Percentiles rank a stretch among this genome's conserved stretches.
Evolutionary conservation across 1,140 invertebrate genomes (phyloP).

Genomic region (Brachionus plicatilis): DNA sequence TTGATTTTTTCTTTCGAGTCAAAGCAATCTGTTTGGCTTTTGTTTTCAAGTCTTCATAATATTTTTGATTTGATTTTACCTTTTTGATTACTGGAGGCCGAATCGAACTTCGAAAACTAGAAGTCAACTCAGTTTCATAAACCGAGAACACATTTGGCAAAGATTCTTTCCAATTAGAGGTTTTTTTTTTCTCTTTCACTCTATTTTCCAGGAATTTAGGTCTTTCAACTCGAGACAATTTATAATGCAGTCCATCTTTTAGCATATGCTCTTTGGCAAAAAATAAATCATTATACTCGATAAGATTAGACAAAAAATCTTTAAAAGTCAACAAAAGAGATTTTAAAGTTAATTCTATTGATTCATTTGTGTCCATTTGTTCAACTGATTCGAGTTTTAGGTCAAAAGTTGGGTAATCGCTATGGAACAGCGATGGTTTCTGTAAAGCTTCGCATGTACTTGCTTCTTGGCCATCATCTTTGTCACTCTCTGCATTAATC

Average conservation of each 20-base stretch:
- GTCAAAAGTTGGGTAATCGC: not conserved
- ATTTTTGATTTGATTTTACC: slow-evolving; percentile 8
- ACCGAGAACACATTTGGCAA: not conserved
- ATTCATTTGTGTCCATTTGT: not conserved
- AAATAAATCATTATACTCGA: slow-evolving; percentile 30
- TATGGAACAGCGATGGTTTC: not conserved
- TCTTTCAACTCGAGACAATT: not conserved
- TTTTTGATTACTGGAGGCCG: slow-evolving; percentile 30
- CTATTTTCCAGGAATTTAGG: not conserved
- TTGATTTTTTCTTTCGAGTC: slow-evolving; percentile 18
- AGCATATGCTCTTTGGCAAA: slow-evolving; percentile 36
- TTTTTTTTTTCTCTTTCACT: not conserved
- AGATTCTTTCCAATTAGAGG: not conserved
- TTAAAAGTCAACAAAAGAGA: slow-evolving; percentile 27
- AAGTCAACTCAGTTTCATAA: slow-evolving; percentile 1
- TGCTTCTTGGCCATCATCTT: not conserved
- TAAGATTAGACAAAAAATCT: not conserved
- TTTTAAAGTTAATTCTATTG: not conserved
- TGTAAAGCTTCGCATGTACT: not conserved
- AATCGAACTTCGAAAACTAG: slow-evolving; percentile 20
- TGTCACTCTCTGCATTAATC: not conserved
- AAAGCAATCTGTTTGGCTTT: slow-evolving; percentile 13
- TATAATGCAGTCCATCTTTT: not conserved
- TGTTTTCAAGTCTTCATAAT: not conserved
- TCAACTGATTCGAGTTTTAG: not conserved